Evolutionary conservation across 2,113 vertebrate genomes (phyloP), one percentile per base, ranked within the genome.

Genomic region (Pimephales promelas): DNA sequence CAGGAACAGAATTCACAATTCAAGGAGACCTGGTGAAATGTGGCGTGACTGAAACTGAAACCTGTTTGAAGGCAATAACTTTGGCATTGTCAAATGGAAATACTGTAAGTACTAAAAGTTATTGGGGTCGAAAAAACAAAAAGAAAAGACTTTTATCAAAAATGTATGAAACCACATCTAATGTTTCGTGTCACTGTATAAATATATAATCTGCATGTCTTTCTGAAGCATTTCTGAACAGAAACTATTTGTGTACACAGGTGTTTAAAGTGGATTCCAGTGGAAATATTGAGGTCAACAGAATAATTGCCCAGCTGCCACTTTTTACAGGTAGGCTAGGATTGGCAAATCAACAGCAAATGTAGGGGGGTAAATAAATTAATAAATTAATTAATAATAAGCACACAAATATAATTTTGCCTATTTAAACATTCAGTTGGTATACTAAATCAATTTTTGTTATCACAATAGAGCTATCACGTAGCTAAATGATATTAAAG

Each of bases 21-120:
- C 85, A 97, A 85, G 96, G 90, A 2, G 96, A 99, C 11, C 91
- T 99, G 83, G 89, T 92, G 13, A 93, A 92, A 87, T 99, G 98
- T 22, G 95, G 96, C 0, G 68, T 96, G 82, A 91, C 91, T 0
- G 94, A 96, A 72, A 95, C 89, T 0, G 95, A 94, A 90, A 97
- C 95, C 0, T 98, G 97, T 87, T 92, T 99, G 47, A 96, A 94
- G 89, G 90, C 94, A 2, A 64, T 98, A 11, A 93, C 93, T 0
- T 8, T 99, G 85, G 92, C 91, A 22, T 72, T 97, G 16, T 86
- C 54, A 0, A 86, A 86, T 82, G 93, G 90, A 0, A 84, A 85
- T 71, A 92, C 90, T 79, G 97, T 98, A 90, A 95, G 95, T 85
- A 0, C 22, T 7, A 45, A 18, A 36, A 57, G 2, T 24, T 1